Evolutionary conservation across 2,113 vertebrate species (phyloP).

Genomic region (Xyrauchen texanus): DNA sequence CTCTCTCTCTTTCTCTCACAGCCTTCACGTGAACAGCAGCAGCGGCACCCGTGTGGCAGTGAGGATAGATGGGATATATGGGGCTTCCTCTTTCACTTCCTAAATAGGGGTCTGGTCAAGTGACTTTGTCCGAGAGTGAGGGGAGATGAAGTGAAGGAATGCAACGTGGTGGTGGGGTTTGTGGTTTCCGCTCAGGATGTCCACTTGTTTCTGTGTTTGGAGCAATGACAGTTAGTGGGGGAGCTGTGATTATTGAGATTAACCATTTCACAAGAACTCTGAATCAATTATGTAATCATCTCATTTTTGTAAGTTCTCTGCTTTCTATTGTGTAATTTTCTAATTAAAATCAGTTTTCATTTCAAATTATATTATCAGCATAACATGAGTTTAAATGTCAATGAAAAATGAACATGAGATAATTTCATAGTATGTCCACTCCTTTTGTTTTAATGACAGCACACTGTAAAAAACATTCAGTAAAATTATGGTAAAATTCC

Average conservation of each 20-base stretch:
- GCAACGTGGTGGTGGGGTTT: conserved; percentile 60
- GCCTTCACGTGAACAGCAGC: conserved; percentile 66
- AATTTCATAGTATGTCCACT: too few relatives aligned
- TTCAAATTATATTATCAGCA: too few relatives aligned
- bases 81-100: conserved; percentile 81
- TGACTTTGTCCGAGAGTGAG: conserved; percentile 74
- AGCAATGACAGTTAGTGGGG: conserved; percentile 65
- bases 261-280: conserved; percentile 10
- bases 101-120: conserved; percentile 75
- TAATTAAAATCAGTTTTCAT: too few relatives aligned
- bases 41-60: conserved; percentile 60
- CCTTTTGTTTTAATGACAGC: too few relatives aligned
- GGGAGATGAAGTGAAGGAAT: conserved; percentile 67
- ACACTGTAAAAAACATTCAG: too few relatives aligned
- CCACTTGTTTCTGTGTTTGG: conserved; percentile 66
- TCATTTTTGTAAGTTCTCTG: neutral
- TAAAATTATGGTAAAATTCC: too few relatives aligned
- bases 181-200: conserved; percentile 78
- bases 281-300: neutral
- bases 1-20: conserved; percentile 50
- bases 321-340: too few relatives aligned
- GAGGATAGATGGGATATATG: conserved; percentile 67
- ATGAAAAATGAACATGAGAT: too few relatives aligned
- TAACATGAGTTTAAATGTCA: too few relatives aligned
- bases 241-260: conserved; percentile 33